Base-by-base conservation (phyloP, 2,888 invertebrate genomes). In the Rhingia rostrata region DNA sequence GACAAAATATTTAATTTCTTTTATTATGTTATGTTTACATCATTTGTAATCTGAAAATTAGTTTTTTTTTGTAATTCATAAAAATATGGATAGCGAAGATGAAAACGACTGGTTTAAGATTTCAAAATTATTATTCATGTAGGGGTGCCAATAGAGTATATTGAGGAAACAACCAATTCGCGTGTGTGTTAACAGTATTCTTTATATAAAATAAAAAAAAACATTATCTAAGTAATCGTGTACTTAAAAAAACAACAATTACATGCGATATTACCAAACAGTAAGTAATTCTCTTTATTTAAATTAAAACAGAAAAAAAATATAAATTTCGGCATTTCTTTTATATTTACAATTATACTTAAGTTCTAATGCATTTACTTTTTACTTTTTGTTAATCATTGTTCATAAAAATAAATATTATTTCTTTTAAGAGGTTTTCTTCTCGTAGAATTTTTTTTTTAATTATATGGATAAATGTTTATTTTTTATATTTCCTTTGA, bases 341-440 rank as follows among this genome's bases (percentile, higher is more conserved):
- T 45, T 72, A 61, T 84, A 84, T 84, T 80, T 84, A 84, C 84
- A 84, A 60, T 75, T 60, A 45, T 69, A 74, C 84, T 80, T 80
- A 80, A 66, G 5, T 39, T 30, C 80, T 75, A 84, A 74, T 73
- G 80, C 67, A 73, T 35, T 69, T 63, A 63, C n/a, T 49, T 10
- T 61, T 32, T 60, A 54, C 45, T 66, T 32, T 45, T 60, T 58
- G 4, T 56, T 67, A 64, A 45, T 30, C 4, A 41, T 22, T 60
- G 39, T 72, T 70, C 69, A 80, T 80, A 84, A 84, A 84, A 84
- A 84, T 84, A 84, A 84, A 84, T 80, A 80, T 61, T 41, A 53
- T 63, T 69, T 79, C 51, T 56, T 60, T 49, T 67, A 53, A 54
- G 51, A 63, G 49, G 41, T 51, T 67, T 37, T 12, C 37, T 66